Percentiles rank a stretch among this genome's conserved stretches.
phyloP scores from a whole-genome alignment of 2,797 vertebrate species.

The Rhinogobio ventralis region DNA sequence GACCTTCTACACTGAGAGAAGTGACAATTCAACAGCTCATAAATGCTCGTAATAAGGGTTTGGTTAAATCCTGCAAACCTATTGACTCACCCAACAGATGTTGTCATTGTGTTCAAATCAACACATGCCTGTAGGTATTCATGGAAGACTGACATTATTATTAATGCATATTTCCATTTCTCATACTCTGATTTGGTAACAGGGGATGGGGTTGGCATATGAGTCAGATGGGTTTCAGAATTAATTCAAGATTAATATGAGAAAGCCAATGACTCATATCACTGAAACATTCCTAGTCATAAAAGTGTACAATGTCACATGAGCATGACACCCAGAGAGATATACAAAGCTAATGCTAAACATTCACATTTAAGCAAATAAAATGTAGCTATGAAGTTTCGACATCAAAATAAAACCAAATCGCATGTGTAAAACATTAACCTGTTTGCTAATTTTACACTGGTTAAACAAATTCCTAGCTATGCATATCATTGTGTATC shows the following conservation, averaged over 20 bases:
- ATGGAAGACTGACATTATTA: conserved; percentile 8
- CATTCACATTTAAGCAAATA: not conserved
- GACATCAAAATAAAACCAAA: too few species aligned
- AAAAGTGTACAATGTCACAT: not conserved
- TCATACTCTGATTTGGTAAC: conserved; percentile 17
- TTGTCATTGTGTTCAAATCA: conserved; percentile 37
- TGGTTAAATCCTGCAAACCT: conserved; percentile 22
- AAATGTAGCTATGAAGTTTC: too few species aligned
- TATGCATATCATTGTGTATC: too few species aligned
- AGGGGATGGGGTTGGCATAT: not conserved
- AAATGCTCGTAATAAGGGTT: conserved; percentile 9
- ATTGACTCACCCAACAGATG: conserved; percentile 23
- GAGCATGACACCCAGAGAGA: not conserved
- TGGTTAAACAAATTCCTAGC: too few species aligned
- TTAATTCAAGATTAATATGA: conserved; percentile 39
- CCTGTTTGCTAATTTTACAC: too few species aligned
- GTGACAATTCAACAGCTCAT: not conserved
- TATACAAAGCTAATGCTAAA: not conserved
- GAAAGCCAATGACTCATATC: conserved; percentile 34
- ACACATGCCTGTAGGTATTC: conserved; percentile 25
- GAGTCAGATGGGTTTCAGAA: conserved; percentile 20
- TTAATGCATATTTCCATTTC: conserved; percentile 37
- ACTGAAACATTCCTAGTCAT: conserved; percentile 4
- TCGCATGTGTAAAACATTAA: too few species aligned
- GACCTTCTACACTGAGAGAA: not conserved